Percentiles rank a stretch among this genome's conserved stretches.
Evolutionary conservation across 1,140 invertebrate genomes (phyloP).

Genomic region (Melipona quadrifasciata): DNA sequence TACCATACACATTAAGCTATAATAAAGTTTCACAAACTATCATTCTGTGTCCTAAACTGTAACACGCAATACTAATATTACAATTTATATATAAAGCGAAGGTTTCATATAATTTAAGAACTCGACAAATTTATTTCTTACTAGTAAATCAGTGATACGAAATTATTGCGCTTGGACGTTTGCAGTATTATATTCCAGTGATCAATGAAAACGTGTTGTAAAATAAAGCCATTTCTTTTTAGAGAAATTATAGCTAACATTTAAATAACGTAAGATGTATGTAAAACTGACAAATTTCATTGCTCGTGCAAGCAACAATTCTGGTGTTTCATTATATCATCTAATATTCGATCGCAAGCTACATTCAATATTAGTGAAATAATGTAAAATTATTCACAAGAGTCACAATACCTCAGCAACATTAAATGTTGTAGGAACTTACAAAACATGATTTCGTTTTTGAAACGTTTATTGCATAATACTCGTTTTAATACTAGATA

Average conservation of each 20-base stretch:
- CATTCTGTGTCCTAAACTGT: constrained; percentile 27
- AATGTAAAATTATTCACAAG: neutral
- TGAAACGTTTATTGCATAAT: constrained; percentile 1
- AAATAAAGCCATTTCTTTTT: neutral
- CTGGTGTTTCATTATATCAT: constrained; percentile 10
- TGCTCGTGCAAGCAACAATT: constrained; percentile 6
- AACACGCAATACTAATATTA: constrained; percentile 53
- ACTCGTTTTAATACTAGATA: neutral
- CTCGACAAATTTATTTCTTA: neutral
- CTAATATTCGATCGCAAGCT: neutral
- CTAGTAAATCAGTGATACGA: constrained; percentile 24
- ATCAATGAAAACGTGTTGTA: neutral
- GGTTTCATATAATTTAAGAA: constrained; percentile 18
- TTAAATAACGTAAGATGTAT: constrained; percentile 28
- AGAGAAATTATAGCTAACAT: constrained; percentile 24
- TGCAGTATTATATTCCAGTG: constrained; percentile 21
- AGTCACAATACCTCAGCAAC: neutral
- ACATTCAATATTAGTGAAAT: neutral
- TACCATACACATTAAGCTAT: constrained; percentile 55
- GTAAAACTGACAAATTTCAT: constrained; percentile 33
- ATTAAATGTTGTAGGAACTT: neutral
- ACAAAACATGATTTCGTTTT: neutral
- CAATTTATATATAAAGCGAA: constrained; percentile 36
- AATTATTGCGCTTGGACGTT: constrained; percentile 62
- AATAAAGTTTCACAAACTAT: constrained; percentile 49